phyloP scores from a whole-genome alignment of 2,113 vertebrate genomes.

The Orientallactaga bullata region DNA sequence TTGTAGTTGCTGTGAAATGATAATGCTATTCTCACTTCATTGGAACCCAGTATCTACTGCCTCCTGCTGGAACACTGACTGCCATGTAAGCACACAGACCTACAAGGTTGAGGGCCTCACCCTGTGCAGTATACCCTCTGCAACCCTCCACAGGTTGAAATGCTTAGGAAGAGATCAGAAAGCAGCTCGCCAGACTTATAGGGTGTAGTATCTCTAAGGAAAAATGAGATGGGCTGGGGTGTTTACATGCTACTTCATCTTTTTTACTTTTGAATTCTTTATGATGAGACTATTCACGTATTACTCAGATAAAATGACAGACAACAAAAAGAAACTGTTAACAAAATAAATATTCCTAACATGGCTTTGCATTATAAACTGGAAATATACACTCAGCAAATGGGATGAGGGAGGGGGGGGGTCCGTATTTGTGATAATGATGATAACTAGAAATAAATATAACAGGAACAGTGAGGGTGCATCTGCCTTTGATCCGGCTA shows the following conservation, averaged over 20 bases:
- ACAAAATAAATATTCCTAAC: constrained; percentile 1
- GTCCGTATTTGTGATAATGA: neutral
- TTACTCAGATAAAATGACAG: neutral
- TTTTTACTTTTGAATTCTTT: neutral
- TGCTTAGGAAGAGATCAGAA: neutral
- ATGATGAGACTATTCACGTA: neutral
- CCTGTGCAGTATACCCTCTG: neutral
- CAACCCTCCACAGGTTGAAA: neutral
- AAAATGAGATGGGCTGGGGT: neutral
- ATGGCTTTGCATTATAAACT: neutral
- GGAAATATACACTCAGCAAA: constrained; percentile 32
- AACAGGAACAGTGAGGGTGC: neutral
- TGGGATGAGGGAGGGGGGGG: neutral
- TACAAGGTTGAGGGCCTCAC: neutral
- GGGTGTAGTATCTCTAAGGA: neutral
- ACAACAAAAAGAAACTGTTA: neutral
- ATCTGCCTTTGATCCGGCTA: neutral
- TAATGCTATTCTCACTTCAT: neutral
- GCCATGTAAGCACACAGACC: neutral
- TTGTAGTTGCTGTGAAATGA: neutral
- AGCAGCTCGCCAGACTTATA: neutral
- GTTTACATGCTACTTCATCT: neutral
- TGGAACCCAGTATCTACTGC: constrained; percentile 4
- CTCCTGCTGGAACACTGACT: neutral
- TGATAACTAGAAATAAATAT: neutral